These are phyloP conservation scores for Epinotia bilunana DNA, from an alignment of 2,888 invertebrate genomes.

Conservation along the genomic window DNA sequence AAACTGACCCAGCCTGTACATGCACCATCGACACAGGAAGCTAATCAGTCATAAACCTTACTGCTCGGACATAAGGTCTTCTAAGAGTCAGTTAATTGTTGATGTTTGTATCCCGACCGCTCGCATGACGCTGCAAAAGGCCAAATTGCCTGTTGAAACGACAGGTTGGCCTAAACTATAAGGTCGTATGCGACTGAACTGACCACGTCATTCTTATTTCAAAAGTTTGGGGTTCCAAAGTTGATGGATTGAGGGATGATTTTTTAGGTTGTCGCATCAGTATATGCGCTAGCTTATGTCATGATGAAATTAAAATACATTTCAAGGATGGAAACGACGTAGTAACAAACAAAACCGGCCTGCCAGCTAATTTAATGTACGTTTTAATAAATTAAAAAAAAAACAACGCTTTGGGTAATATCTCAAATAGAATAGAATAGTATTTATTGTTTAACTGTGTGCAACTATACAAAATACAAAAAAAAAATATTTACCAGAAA, in stretches of 20 bases:
- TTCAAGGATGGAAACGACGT: too few species aligned
- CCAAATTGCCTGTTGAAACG: constrained; percentile 1
- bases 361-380: too few species aligned
- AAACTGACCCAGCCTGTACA: not conserved
- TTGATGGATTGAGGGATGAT: not conserved
- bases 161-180: not conserved
- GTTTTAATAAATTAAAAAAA: too few species aligned
- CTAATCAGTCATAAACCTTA: not conserved
- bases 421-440: too few species aligned
- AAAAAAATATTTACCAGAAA: too few species aligned
- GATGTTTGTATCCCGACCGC: not conserved
- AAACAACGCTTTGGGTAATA: too few species aligned
- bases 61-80: not conserved
- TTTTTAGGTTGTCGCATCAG: not conserved
- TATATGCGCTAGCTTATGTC: too few species aligned
- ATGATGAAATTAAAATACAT: too few species aligned
- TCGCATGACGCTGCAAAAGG: constrained; percentile 3
- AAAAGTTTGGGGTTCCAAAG: not conserved
- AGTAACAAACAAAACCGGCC: too few species aligned
- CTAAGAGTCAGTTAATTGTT: not conserved
- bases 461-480: too few species aligned
- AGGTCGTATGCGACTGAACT: not conserved
- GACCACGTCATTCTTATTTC: not conserved
- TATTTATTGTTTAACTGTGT: too few species aligned
- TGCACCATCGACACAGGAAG: not conserved